Evolutionary conservation across 2,113 vertebrate species (phyloP), one percentile per base, ranked within the genome.

Genomic region (Seriola dumerili): DNA sequence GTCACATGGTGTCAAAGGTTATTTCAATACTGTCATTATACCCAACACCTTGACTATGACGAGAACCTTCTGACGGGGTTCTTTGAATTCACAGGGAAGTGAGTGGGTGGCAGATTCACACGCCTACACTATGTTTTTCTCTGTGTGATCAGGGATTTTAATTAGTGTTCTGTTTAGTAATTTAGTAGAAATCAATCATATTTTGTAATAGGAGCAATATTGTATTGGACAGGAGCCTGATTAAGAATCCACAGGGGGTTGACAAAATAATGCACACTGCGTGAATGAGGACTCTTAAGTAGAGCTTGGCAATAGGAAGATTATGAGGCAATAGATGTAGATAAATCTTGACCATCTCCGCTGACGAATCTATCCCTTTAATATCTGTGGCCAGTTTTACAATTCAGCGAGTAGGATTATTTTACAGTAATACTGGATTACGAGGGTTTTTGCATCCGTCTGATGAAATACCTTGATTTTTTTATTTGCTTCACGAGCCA

Each of bases 1-100:
- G 50, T 71, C 55, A 10, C 9, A 19, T 0, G 19, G 61, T 81
- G 78, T 88, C 83, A 88, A 72, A 46, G 67, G 76, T 88, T 76
- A 78, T 85, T 85, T 83, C 71, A 84, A 61, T 85, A 61, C 68
- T 80, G 73, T 90, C 66, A 69, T 81, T 81, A 70, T 21, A 5
- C 19, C 23, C 13, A 73, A 80, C 78, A 85, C 72, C 70, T 69
- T 36, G 25, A 68, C 46, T 55, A 38, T 63, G 65, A 74, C 44
- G 19, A 83, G 72, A 75, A 29, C 12, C 14, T 34, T 38, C 50
- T 68, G 74, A 77, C 78, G 50, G 42, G 25, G 72, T 78, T 81
- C 42, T 65, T 57, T 80, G 32, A 70, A 68, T 83, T 76, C 29
- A 61, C 57, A 42, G 44, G 70, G 42, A 75, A 72, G 59, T 65